Base-by-base conservation (phyloP, 2,113 vertebrate species). In the Archocentrus centrarchus region DNA sequence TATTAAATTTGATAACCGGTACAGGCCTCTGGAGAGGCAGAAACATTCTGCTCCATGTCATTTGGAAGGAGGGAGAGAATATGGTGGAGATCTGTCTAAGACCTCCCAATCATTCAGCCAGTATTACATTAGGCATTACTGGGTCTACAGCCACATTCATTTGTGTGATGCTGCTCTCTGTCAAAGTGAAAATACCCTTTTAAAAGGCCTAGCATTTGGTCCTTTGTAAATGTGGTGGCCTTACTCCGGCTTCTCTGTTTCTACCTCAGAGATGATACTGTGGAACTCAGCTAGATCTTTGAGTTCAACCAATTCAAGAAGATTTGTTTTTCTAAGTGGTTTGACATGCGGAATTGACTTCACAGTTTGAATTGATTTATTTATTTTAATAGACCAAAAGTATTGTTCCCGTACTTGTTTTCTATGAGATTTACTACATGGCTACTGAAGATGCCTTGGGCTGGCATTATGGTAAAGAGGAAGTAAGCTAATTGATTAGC, bases 1-100 rank as follows among this genome's bases (percentile, higher is more conserved):
- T 96, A 95, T 95, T 95, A 95, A 93, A 96, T 95, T 95, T 94
- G 86, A 94, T 95, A 96, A 96, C 89, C 90, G 81, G 86, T 95
- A 93, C 94, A 94, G 90, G 87, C 86, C 94, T 94, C 94, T 75
- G 83, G 93, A 93, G 94, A 92, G 85, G 77, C 59, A 47, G 81
- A 88, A 89, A 89, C 89, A 88, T 93, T 93, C 88, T 88, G 91
- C 91, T 78, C 81, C 37, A 7, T 88, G 91, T 92, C 90, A 87
- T 91, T 92, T 91, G 59, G 60, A 68, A 83, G 82, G 78, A 86
- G 79, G 79, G 10, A 76, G 88, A 86, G 80, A 91, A 86, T 79
- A 85, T 81, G 83, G 89, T 75, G 55, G 81, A 86, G 85, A 87
- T 90, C 89, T 24, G 22, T 94, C 88, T 89, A 86, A 90, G 83